phyloP scores from a whole-genome alignment of 2,888 invertebrate genomes.

The Eilema depressum region DNA sequence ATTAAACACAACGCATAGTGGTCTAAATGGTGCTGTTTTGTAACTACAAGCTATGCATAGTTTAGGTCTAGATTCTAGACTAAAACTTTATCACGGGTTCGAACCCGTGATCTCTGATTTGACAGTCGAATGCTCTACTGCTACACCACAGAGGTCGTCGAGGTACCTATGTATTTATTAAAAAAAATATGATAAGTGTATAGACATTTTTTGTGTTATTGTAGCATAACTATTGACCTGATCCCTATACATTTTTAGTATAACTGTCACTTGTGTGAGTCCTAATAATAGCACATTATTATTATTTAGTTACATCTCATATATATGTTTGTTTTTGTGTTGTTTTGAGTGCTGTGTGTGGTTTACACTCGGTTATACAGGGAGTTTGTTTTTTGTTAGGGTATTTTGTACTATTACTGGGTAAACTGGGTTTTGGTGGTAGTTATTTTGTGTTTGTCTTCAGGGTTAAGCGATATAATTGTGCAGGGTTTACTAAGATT shows the following conservation, averaged over 20 bases:
- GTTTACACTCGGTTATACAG: neutral
- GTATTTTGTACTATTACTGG: neutral
- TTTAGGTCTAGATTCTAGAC: no score
- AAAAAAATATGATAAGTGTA: neutral
- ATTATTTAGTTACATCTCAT: conserved; percentile 12
- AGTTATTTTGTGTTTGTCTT: conserved; percentile 8
- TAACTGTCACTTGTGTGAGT: conserved; percentile 5
- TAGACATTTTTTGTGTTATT: neutral
- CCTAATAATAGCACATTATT: conserved; percentile 13
- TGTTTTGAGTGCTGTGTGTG: conserved; percentile 24
- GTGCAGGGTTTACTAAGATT: neutral
- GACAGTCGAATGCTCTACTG: no score
- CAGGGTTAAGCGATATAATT: neutral
- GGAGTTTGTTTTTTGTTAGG: neutral
- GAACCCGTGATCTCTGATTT: no score
- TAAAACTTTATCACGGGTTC: no score
- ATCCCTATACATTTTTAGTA: neutral
- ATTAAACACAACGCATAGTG: no score
- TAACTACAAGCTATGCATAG: no score
- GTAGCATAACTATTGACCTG: neutral
- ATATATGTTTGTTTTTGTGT: conserved; percentile 22
- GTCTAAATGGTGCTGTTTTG: no score
- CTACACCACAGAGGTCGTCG: no score
- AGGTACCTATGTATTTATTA: no score
- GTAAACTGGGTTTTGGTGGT: conserved; percentile 5